Percentiles rank a stretch among this genome's conserved stretches.
Conservation (phyloP, 2,888 invertebrate species). For the Chaetogeoica ovagalla region DNA sequence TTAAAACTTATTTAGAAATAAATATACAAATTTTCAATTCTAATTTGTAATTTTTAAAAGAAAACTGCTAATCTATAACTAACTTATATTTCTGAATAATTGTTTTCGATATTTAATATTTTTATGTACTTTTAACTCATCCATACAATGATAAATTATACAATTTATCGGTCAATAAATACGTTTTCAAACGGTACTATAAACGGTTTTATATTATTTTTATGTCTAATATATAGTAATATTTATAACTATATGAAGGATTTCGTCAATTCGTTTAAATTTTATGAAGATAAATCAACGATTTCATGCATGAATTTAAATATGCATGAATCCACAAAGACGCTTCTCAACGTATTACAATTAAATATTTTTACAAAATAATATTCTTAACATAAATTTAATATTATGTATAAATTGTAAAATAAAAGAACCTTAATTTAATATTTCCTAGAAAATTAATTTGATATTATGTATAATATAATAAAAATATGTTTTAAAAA, state of each 20-base stretch:
- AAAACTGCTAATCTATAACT: too few species aligned
- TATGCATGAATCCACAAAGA: not conserved
- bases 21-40: too few species aligned
- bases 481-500: too few species aligned
- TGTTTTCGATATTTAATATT: not conserved
- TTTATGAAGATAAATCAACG: not conserved
- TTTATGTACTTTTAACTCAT: not conserved
- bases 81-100: not conserved
- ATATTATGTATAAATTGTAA: too few species aligned
- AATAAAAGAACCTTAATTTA: too few species aligned
- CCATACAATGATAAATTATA: not conserved
- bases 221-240: not conserved
- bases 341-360: not conserved
- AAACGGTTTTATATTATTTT: not conserved
- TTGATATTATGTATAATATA: too few species aligned
- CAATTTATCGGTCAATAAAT: slow-evolving; percentile 8
- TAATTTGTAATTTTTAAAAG: too few species aligned
- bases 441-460: too few species aligned
- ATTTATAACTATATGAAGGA: slow-evolving; percentile 16
- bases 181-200: slow-evolving; percentile 8
- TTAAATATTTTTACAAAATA: not conserved
- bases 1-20: too few species aligned
- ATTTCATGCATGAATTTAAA: slow-evolving; percentile 27
- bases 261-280: slow-evolving; percentile 25
- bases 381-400: too few species aligned